Conservation (phyloP, 2,888 invertebrate species). For the Apamea monoglypha region DNA sequence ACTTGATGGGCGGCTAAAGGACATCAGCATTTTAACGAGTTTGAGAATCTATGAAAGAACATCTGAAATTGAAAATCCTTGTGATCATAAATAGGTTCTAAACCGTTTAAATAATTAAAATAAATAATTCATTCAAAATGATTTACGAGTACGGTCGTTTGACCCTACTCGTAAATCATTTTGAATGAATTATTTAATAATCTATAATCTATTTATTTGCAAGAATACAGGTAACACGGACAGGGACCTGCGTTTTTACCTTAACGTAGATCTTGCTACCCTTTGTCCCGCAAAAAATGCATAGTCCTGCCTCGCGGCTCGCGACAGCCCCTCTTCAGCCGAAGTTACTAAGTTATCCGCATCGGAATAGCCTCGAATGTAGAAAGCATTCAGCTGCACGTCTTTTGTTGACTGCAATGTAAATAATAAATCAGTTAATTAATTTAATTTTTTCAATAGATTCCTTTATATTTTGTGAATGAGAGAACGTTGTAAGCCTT, state of each 20-base stretch:
- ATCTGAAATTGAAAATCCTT: too few species aligned
- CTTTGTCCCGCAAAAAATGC: conserved; percentile 92
- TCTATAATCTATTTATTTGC: not conserved
- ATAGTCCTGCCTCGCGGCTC: conserved; percentile 90
- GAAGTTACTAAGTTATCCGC: conserved; percentile 87
- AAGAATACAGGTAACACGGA: not conserved
- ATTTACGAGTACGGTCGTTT: too few species aligned
- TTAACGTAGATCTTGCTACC: conserved; percentile 88
- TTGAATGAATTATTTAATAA: too few species aligned
- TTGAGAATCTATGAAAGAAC: not conserved
- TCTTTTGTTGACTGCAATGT: conserved; percentile 88
- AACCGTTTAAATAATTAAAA: too few species aligned
- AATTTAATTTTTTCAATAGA: too few species aligned
- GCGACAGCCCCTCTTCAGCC: conserved; percentile 89
- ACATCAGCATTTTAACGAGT: not conserved
- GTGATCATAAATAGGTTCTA: not conserved
- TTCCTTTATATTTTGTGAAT: too few species aligned
- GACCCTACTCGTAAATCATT: not conserved
- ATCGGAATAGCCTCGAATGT: conserved; percentile 88
- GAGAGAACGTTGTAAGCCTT: not conserved
- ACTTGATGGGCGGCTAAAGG: not conserved
- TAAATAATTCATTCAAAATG: too few species aligned
- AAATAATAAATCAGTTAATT: conserved; percentile 3
- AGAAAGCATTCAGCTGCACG: conserved; percentile 88
- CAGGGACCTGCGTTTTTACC: conserved; percentile 61